Percentiles rank a stretch among this genome's conserved stretches.
phyloP scores from a whole-genome alignment of 2,113 vertebrate genomes.

The Dromas ardeola region DNA sequence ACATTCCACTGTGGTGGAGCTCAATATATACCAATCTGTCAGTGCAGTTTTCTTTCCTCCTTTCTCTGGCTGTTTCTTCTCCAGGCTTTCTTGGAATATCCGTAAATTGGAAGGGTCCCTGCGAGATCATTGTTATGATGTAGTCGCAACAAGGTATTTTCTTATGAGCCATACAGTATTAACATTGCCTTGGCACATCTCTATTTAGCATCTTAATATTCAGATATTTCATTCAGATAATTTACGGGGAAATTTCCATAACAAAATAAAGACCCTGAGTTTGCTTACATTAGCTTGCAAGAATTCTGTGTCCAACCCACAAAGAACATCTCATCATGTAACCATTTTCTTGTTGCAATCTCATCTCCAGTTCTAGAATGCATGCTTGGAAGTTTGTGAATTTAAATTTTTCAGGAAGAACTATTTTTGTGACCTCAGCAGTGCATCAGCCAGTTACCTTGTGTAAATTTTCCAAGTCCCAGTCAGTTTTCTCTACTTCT shows the following conservation, averaged over 20 bases:
- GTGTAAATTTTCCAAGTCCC: neutral
- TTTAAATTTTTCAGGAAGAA: neutral
- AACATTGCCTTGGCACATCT: neutral
- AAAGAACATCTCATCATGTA: neutral
- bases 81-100: neutral
- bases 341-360: neutral
- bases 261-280: neutral
- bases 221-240: neutral
- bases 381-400: neutral
- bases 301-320: neutral
- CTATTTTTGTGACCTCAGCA: neutral
- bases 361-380: neutral
- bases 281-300: neutral
- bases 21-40: neutral
- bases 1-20: neutral
- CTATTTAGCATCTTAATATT: neutral
- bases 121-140: neutral
- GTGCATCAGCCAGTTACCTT: neutral
- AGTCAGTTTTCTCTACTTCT: neutral
- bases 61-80: neutral
- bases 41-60: neutral
- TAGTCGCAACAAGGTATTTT: neutral
- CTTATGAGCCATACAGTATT: neutral
- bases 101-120: neutral
- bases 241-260: neutral